Percentiles rank a stretch among this genome's conserved stretches.
These are phyloP conservation scores for Heliconius hortense DNA, from an alignment of 2,888 invertebrate species.

Conservation along the genomic window DNA sequence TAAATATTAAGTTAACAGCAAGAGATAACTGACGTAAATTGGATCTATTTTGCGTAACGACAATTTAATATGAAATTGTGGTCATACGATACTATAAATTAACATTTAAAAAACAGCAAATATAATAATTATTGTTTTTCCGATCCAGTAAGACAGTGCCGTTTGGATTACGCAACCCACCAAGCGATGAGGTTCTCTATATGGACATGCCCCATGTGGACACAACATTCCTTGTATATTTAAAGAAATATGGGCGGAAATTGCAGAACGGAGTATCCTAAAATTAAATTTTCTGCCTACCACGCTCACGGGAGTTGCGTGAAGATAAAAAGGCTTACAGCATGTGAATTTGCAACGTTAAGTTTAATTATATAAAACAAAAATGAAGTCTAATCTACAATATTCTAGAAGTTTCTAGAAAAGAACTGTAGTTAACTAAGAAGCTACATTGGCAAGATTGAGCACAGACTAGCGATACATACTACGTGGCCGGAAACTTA, in stretches of 20 bases:
- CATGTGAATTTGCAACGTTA: not conserved
- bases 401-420: conserved; percentile 1
- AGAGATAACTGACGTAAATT: not conserved
- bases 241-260: conserved; percentile 9
- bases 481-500: conserved; percentile 52
- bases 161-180: too few relatives aligned
- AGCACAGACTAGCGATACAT: conserved; percentile 50
- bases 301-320: not conserved
- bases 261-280: conserved; percentile 1
- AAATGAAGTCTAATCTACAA: not conserved
- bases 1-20: not conserved
- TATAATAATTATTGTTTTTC: not conserved
- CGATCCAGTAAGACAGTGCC: not conserved
- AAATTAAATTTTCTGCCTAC: not conserved
- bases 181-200: not conserved
- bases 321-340: not conserved
- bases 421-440: conserved; percentile 9
- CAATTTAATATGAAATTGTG: too few relatives aligned
- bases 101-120: not conserved
- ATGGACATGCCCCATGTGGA: not conserved
- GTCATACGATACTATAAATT: not conserved
- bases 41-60: conserved; percentile 3
- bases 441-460: conserved; percentile 47
- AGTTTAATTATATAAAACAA: not conserved
- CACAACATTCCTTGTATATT: not conserved